phyloP scores from a whole-genome alignment of 1,140 invertebrate species.

The Macrosteles quadrilineatus region DNA sequence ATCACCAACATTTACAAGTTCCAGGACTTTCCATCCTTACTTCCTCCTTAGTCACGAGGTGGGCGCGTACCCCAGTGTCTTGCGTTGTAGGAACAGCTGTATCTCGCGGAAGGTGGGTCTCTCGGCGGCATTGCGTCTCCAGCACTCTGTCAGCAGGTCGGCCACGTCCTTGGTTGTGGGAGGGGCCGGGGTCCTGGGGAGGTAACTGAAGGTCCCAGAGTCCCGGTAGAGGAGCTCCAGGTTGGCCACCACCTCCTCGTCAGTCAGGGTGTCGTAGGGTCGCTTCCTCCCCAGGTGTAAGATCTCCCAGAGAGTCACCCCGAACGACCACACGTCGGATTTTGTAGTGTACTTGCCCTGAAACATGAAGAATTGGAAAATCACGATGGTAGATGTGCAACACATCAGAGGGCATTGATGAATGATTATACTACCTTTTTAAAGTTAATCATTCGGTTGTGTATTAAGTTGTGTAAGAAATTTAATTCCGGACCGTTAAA shows the following conservation, averaged over 20 bases:
- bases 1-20: no score
- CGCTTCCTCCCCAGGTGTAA: slow-evolving; percentile 68
- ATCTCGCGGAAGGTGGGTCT: slow-evolving; percentile 84
- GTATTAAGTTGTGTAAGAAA: no score
- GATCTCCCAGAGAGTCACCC: slow-evolving; percentile 73
- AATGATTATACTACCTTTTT: no score
- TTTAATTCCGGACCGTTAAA: no score
- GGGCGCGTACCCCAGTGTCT: slow-evolving; percentile 73
- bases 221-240: slow-evolving; percentile 64
- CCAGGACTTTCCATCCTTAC: no score
- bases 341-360: slow-evolving; percentile 54
- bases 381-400: no score
- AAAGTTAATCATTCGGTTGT: no score
- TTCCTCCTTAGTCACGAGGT: slow-evolving; percentile 47
- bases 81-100: slow-evolving; percentile 81
- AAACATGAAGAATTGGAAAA: slow-evolving; percentile 36
- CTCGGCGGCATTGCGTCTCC: slow-evolving; percentile 75
- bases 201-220: slow-evolving; percentile 59
- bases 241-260: slow-evolving; percentile 71
- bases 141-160: slow-evolving; percentile 87
- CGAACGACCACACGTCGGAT: slow-evolving; percentile 65
- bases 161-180: slow-evolving; percentile 73
- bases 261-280: slow-evolving; percentile 70
- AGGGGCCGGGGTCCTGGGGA: slow-evolving; percentile 60
- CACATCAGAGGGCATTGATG: no score